Percentiles rank a stretch among this genome's conserved stretches.
Conservation (phyloP, 2,888 invertebrate genomes). For the Lasioglossum oenotherae region DNA sequence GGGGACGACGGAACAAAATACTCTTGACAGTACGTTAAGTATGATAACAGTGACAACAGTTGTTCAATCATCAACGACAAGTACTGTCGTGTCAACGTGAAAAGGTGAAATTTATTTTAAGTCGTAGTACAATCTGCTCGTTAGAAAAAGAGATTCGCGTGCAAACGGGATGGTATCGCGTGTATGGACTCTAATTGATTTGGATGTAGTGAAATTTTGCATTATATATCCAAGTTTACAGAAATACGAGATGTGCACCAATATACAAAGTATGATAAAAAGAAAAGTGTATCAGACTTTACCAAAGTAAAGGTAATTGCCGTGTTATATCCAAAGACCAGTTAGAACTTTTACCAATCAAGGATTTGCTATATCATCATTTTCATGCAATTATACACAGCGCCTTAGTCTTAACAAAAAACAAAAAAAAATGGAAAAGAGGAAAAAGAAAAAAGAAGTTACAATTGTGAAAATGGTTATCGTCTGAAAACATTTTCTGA, state of each 20-base stretch:
- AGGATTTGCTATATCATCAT: constrained; percentile 61
- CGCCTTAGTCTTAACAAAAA: constrained; percentile 57
- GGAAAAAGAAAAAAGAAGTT: constrained; percentile 27
- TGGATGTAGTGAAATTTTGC: constrained; percentile 29
- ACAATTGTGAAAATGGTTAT: constrained; percentile 34
- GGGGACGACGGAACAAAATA: constrained; percentile 33
- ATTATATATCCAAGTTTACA: constrained; percentile 37
- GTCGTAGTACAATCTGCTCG: constrained; percentile 66
- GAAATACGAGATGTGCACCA: constrained; percentile 47
- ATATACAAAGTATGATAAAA: constrained; percentile 34
- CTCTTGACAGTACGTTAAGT: constrained; percentile 40
- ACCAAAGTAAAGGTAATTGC: constrained; percentile 62
- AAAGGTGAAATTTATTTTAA: constrained; percentile 62
- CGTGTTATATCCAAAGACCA: constrained; percentile 68
- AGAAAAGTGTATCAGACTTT: constrained; percentile 43
- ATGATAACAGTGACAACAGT: constrained; percentile 53
- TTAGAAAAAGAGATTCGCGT: constrained; percentile 43
- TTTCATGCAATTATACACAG: constrained; percentile 58
- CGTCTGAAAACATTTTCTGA: constrained; percentile 47
- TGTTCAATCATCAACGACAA: constrained; percentile 55
- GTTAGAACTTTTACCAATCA: constrained; percentile 58
- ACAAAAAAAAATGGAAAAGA: constrained; percentile 1
- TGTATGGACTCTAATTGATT: constrained; percentile 48
- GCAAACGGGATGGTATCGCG: constrained; percentile 23
- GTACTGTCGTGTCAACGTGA: constrained; percentile 65